Conservation (phyloP, 2,888 invertebrate genomes). For the Choreutis nemorana region DNA sequence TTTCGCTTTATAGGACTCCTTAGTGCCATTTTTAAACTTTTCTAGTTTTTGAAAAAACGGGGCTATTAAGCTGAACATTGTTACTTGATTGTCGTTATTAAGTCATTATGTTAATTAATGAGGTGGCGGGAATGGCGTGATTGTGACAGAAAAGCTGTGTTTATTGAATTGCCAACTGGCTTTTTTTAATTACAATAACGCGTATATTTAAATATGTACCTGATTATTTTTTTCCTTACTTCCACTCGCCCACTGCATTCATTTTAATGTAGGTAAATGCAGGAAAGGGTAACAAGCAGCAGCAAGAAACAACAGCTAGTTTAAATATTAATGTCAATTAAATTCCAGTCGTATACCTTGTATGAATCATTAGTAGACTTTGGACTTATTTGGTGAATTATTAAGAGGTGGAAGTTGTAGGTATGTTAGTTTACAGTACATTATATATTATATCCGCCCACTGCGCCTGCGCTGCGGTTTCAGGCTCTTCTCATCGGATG, state of each 20-base stretch:
- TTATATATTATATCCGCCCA: constrained; percentile 18
- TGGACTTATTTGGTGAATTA: too few species aligned
- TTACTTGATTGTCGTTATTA: constrained; percentile 42
- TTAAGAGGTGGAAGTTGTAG: too few species aligned
- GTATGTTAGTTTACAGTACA: too few species aligned
- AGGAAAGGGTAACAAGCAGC: not conserved
- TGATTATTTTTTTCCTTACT: too few species aligned
- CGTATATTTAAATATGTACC: too few species aligned
- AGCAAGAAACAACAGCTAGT: too few species aligned
- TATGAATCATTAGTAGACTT: not conserved
- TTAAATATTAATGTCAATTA: too few species aligned
- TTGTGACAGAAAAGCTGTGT: too few species aligned
- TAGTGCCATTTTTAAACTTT: constrained; percentile 50
- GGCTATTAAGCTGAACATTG: constrained; percentile 26
- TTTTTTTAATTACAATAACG: too few species aligned
- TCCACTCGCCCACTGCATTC: too few species aligned
- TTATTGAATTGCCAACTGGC: too few species aligned
- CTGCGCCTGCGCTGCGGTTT: constrained; percentile 28
- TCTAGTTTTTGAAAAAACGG: constrained; percentile 28
- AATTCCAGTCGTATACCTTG: not conserved
- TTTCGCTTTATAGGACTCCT: constrained; percentile 58
- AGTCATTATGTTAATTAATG: constrained; percentile 32
- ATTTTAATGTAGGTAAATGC: not conserved
- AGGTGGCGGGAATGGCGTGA: constrained; percentile 11
- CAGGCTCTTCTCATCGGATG: constrained; percentile 36